Base-by-base conservation (phyloP, 2,113 vertebrate species). In the Chunga burmeisteri region DNA sequence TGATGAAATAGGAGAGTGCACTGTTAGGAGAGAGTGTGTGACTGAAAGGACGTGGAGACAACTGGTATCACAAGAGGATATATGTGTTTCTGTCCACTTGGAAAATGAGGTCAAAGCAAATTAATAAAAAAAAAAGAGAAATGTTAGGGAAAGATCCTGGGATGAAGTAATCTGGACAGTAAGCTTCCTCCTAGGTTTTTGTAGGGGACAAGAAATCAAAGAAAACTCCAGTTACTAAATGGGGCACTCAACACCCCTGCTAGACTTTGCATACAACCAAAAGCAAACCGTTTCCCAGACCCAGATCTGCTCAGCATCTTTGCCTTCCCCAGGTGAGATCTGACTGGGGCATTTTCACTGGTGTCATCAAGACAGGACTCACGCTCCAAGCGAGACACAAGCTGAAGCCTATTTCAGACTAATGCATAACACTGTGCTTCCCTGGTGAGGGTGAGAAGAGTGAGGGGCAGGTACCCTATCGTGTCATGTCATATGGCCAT, bases 231-330 rank as follows among this genome's bases (percentile, higher is more conserved):
- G 22, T 47, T 32, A 53, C 17, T 61, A 56, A 56, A 58, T 3
- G 5, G 2, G 19, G 2, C 11, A 21, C 3, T 53, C 26, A 62
- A 4, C 16, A 32, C 4, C 20, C 2, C 4, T 38, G n/a, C 11
- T 58, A 27, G 38, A 27, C 11, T 38, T 61, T 42, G 55, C 17
- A 16, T 34, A 5, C 5, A 16, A 34, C 2, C 9, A 27, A 66
- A 74, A 42, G 3, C 7, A 72, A 91, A 52, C 16, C 2, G 7
- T 47, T 85, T 55, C 14, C 13, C 3, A 10, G 30, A 32, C 34
- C 13, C 7, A n/a, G n/a, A 53, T 72, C 9, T 71, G 29, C 13
- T 73, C 40, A n/a, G 34, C 7, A 20, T 10, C 40, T 88, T 56
- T 80, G 10, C 11, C 18, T 70, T 65, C 13, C 16, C 10, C 13